Percentiles rank a stretch among this genome's conserved stretches.
These are phyloP conservation scores for Carettochelys insculpta DNA, from an alignment of 2,113 vertebrate species.

Conservation along the genomic window DNA sequence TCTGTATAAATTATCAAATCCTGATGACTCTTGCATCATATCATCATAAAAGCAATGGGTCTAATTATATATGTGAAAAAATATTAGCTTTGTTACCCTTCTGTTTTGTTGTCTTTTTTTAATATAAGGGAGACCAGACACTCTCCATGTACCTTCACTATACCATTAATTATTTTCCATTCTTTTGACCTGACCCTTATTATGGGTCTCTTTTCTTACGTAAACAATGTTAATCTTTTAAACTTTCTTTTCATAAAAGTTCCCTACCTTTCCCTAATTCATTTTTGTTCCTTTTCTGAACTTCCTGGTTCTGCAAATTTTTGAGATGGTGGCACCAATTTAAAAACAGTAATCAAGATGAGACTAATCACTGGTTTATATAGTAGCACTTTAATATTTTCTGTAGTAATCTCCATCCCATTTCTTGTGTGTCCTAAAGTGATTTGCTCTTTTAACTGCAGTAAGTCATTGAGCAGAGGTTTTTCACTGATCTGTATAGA, in stretches of 20 bases:
- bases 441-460: background rate
- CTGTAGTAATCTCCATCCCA: background rate
- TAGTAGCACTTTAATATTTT: background rate
- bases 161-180: background rate
- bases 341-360: background rate
- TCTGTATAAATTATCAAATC: background rate
- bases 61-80: background rate
- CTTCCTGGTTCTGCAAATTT: background rate
- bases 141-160: background rate
- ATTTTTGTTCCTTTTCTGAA: background rate
- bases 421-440: background rate
- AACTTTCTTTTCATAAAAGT: background rate
- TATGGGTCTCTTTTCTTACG: background rate
- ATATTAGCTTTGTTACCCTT: background rate
- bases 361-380: background rate
- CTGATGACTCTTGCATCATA: background rate
- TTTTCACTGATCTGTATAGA: background rate
- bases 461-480: background rate
- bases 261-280: background rate
- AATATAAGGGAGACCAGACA: background rate
- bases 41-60: background rate
- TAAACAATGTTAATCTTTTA: background rate
- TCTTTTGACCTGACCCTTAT: background rate
- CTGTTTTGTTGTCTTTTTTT: background rate
- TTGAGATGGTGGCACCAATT: background rate